Evolutionary conservation across 2,113 vertebrate genomes (phyloP).

Genomic region (Prionailurus viverrinus): DNA sequence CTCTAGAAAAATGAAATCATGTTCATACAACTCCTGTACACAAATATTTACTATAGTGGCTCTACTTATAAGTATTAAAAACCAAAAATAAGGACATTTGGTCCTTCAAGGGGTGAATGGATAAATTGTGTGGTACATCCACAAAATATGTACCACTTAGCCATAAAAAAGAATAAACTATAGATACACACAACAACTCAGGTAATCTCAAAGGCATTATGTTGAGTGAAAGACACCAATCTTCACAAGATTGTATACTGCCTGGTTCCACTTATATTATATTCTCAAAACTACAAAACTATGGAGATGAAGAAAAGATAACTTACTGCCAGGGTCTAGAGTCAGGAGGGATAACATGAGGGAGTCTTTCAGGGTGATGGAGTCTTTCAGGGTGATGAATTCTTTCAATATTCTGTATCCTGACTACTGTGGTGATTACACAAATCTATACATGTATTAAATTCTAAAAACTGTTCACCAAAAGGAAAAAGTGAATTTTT

Average conservation of each 20-base stretch:
- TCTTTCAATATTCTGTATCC: neutral
- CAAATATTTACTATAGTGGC: neutral
- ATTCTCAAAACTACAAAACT: conserved; percentile 15
- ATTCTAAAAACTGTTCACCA: conserved; percentile 24
- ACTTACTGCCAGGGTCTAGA: neutral
- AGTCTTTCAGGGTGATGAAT: neutral
- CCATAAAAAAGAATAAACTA: conserved; percentile 13
- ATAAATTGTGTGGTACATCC: neutral
- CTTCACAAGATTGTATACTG: neutral
- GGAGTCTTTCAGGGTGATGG: neutral
- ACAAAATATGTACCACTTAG: neutral
- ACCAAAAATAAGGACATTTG: neutral
- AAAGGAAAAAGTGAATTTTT: conserved; percentile 24
- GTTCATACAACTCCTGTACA: neutral
- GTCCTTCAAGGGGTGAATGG: neutral
- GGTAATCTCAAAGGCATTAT: neutral
- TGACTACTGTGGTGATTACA: neutral
- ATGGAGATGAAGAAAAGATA: conserved; percentile 9
- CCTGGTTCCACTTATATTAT: neutral
- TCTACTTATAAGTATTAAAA: neutral
- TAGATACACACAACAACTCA: neutral
- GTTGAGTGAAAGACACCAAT: neutral
- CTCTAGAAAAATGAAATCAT: neutral
- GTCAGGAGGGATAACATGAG: neutral
- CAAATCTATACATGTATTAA: neutral